Evolutionary conservation across 2,888 invertebrate species (phyloP), one percentile per base, ranked within the genome.

Genomic region (Tenthredo mesomela): DNA sequence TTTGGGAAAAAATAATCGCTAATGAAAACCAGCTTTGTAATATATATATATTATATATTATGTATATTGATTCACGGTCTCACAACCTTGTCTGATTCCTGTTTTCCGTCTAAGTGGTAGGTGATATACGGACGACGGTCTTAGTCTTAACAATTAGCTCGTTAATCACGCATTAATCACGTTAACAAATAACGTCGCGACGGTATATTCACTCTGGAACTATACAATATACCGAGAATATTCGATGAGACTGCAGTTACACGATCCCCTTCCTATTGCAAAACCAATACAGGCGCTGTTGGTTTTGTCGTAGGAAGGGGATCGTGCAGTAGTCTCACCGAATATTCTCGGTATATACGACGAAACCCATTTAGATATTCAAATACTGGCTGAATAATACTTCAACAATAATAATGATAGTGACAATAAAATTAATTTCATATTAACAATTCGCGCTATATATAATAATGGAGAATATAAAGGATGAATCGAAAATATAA

Each of bases 111-210:
- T 29, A 29, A 18, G 67, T 67, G 61, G 2, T 3, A 33, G 15
- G 33, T 33, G 33, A 1, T 33, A 33, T 33, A 33, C 33, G 33
- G 29, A 67, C 29, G 29, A 21, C 67, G 21, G 10, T 29, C 29
- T 67, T 67, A 9, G 67, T 33, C 12, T 67, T 18, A 33, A 29
- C 67, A 67, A 67, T 67, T 67, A 67, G 18, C 67, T 67, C 67
- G 29, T 25, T 67, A 29, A 33, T 33, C 9, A 33, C 12, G 29
- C 67, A 33, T 67, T 67, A 67, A 67, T 67, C 67, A 33, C 33
- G 33, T 67, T 5, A 67, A 15, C 29, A 33, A 67, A 12, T 15
- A 33, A 67, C 33, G 67, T 67, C 25, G 25, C 15, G 29, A 33
- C 67, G 67, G 25, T 25, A 33, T 9, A 6, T 33, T 25, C 50